Conservation (phyloP, 1,140 invertebrate species). For the Diuraphis noxia region DNA sequence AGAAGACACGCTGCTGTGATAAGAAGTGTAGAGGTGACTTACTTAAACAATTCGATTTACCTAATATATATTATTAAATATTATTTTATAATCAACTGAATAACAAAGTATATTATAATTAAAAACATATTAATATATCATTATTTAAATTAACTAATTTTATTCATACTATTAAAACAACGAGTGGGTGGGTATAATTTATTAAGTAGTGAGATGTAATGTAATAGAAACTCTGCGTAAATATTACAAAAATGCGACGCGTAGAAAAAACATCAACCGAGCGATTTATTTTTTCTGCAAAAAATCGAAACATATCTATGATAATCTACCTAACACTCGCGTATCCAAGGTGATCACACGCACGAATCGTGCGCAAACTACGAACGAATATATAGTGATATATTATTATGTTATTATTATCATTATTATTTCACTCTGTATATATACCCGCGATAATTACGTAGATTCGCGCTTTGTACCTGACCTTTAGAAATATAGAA, state of each 20-base stretch:
- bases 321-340: neutral
- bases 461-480: neutral
- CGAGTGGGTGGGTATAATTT: neutral
- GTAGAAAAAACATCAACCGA: neutral
- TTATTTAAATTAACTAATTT: too few relatives aligned
- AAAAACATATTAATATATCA: too few relatives aligned
- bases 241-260: neutral
- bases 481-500: too few relatives aligned
- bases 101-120: too few relatives aligned
- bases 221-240: neutral
- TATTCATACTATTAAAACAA: neutral
- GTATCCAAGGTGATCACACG: slow-evolving; percentile 1
- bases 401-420: too few relatives aligned
- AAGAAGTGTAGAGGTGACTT: too few relatives aligned
- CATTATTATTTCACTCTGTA: neutral
- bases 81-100: too few relatives aligned
- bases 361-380: neutral
- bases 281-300: neutral
- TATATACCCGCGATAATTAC: neutral
- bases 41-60: too few relatives aligned
- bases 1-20: too few relatives aligned
- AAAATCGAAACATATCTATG: slow-evolving; percentile 10
- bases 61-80: too few relatives aligned
- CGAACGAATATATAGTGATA: too few relatives aligned
- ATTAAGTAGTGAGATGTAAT: neutral